Base-by-base conservation (phyloP, 1,140 invertebrate species). In the Capitella teleta region DNA sequence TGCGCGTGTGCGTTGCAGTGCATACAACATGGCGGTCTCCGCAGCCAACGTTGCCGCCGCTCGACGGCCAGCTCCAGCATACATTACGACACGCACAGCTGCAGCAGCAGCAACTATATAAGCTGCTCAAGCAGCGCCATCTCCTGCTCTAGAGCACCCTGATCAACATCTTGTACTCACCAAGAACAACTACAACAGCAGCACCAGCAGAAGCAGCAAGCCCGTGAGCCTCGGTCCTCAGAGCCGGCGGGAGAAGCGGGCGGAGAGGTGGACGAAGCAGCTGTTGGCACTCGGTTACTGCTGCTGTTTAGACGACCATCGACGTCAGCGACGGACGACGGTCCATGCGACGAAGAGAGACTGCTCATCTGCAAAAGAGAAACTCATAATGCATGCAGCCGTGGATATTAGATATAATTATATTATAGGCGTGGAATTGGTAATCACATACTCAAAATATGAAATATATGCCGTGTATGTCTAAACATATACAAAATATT, bases 141-240 rank as follows among this genome's bases (percentile, higher is more conserved):
- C 30, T n/a, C n/a, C n/a, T n/a, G n/a, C n/a, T n/a, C n/a, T n/a
- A n/a, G n/a, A n/a, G n/a, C n/a, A n/a, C n/a, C n/a, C n/a, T n/a
- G n/a, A n/a, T n/a, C n/a, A n/a, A n/a, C n/a, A n/a, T n/a, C n/a
- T n/a, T n/a, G n/a, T 44, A 44, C 42, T 44, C 42, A 44, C 42
- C 42, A 44, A 21, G 42, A 44, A 21, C 42, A 44, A 26, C 42
- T 44, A n/a, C 42, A 44, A 26, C 42, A 44, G 25, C 42, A 44
- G 26, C 42, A 44, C 42, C 42, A 44, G 16, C 42, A 44, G 25
- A 44, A 44, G 25, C 42, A 44, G 25, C 42, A 44, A 25, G 42
- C 42, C 28, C 28, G 24, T 5, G 42, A 44, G 21, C 21, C 42
- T 3, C 25, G 21, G 18, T 44, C 42, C 28, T 21, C 24, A 16